Conservation (phyloP, 1,140 invertebrate genomes). For the Propsilocerus akamusi region DNA sequence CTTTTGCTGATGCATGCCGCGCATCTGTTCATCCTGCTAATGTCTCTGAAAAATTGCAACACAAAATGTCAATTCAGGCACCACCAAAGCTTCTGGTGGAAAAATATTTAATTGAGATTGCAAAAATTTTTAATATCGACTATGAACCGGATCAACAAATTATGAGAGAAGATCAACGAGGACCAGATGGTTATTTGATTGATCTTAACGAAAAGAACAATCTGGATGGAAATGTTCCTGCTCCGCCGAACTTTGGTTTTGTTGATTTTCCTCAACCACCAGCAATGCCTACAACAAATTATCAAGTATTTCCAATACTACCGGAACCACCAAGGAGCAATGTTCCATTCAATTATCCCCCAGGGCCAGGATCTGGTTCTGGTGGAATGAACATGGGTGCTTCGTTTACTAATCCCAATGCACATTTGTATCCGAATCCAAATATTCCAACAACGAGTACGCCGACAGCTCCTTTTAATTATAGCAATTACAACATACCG, state of each 20-base stretch:
- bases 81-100: constrained; percentile 93
- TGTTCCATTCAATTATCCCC: constrained; percentile 24
- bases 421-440: too few species aligned
- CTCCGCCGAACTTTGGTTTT: constrained; percentile 48
- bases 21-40: constrained; percentile 52
- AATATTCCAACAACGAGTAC: constrained; percentile 22
- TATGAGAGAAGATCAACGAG: constrained; percentile 61
- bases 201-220: constrained; percentile 49
- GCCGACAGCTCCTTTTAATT: constrained; percentile 34
- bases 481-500: constrained; percentile 58
- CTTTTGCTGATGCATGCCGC: constrained; percentile 71
- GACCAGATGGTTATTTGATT: constrained; percentile 56
- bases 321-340: constrained; percentile 16
- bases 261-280: constrained; percentile 56
- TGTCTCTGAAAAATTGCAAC: constrained; percentile 86
- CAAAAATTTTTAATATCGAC: constrained; percentile 80
- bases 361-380: constrained; percentile 12
- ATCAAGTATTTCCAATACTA: constrained; percentile 34
- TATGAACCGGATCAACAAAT: constrained; percentile 87
- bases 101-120: constrained; percentile 90
- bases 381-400: constrained; percentile 8
- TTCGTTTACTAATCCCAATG: constrained; percentile 14
- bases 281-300: too few species aligned
- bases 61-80: constrained; percentile 89
- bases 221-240: constrained; percentile 30